phyloP scores from a whole-genome alignment of 2,797 vertebrate species.

The Lepilemur ruficaudatus region DNA sequence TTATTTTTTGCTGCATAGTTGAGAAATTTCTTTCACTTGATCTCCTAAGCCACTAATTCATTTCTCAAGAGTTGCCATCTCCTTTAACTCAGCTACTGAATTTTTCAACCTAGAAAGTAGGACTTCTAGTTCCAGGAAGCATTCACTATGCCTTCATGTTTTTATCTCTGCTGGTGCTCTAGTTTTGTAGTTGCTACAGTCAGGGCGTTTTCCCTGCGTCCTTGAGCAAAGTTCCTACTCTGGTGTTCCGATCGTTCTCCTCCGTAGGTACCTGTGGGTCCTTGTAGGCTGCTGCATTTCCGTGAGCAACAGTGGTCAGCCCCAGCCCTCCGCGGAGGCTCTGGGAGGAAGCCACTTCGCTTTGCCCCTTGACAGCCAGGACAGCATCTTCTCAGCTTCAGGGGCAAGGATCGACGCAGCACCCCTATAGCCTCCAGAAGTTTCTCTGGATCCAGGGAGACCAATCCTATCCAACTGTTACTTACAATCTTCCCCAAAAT shows the following conservation, averaged over 20 bases:
- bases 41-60: background rate
- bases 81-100: background rate
- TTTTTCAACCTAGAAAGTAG: background rate
- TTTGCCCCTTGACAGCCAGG: too few species aligned
- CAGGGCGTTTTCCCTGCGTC: background rate
- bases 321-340: background rate
- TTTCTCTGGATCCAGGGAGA: background rate
- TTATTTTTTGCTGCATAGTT: background rate
- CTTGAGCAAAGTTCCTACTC: background rate
- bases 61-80: background rate
- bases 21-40: background rate
- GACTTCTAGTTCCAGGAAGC: background rate
- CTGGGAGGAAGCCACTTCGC: background rate
- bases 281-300: background rate
- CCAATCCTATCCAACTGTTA: background rate
- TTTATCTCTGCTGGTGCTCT: background rate
- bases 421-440: background rate
- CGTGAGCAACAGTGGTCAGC: background rate
- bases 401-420: rapidly evolving
- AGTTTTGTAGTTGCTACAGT: background rate
- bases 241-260: background rate
- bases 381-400: too few species aligned
- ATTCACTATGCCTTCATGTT: rapidly evolving
- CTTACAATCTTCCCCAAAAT: background rate
- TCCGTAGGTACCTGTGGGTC: rapidly evolving